phyloP scores from a whole-genome alignment of 2,797 vertebrate genomes.

The Hafferia zeledoni region DNA sequence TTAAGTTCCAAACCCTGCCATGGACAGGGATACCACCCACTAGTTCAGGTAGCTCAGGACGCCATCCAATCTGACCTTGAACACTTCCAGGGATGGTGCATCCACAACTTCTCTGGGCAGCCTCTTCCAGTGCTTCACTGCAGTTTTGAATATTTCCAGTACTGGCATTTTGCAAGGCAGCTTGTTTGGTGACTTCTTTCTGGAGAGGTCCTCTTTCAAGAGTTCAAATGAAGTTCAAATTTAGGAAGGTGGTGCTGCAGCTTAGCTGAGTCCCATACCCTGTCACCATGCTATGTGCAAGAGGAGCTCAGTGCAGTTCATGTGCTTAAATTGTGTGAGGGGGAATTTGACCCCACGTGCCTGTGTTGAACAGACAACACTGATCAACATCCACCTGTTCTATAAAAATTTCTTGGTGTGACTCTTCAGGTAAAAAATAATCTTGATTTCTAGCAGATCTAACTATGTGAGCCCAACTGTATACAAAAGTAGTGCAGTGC shows the following conservation, averaged over 20 bases:
- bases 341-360: not conserved
- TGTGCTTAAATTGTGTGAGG: not conserved
- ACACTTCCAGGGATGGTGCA: not conserved
- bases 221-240: not conserved
- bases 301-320: not conserved
- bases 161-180: not conserved
- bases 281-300: not conserved
- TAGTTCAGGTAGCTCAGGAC: not conserved
- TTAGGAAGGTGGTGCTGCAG: not conserved
- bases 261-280: not conserved
- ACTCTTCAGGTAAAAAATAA: not conserved
- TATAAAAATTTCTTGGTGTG: not conserved
- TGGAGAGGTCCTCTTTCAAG: not conserved
- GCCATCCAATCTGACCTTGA: not conserved
- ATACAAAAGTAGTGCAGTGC: not conserved
- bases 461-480: not conserved
- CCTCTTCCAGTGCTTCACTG: not conserved
- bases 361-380: not conserved
- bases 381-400: not conserved
- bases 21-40: not conserved
- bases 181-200: not conserved
- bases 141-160: not conserved
- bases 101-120: not conserved
- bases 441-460: not conserved
- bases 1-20: rapidly evolving